Base-by-base conservation (phyloP, 2,113 vertebrate genomes). In the Otus sunia region DNA sequence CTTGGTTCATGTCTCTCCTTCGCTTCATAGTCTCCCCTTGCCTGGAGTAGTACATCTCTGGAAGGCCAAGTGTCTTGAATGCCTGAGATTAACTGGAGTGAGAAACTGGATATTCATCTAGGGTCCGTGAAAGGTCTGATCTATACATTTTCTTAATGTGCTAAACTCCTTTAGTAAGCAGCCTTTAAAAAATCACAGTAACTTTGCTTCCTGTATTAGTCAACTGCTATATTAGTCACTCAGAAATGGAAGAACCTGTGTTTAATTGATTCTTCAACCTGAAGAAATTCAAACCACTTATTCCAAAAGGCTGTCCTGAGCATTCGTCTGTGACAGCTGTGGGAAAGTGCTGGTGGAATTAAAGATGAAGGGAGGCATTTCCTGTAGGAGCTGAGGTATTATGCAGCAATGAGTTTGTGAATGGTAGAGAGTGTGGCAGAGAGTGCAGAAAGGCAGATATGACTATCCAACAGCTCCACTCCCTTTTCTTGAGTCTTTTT, bases 231-330 rank as follows among this genome's bases (percentile, higher is more conserved):
- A 59, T 77, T 94, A 84, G 41, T 87, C 64, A 86, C 64, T 55
- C 37, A 47, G 52, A 80, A 66, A 19, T 73, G 83, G 49, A 79
- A 86, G 45, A 94, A 80, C 25, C 22, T 63, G 55, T 7, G 0
- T 88, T 94, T 80, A 83, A 92, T 88, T 95, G 75, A 96, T 95
- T 89, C n/a, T 86, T 67, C 75, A 80, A 30, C 72, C 41, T 69
- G 41, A 62, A 86, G 74, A 88, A 92, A 93, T 69, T 90, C 78
- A 88, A 93, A 73, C 36, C 11, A 41, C 47, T 94, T 84, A 13
- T 50, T 90, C 63, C 58, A 45, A 41, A 74, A 86, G 37, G 26
- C 55, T 92, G 55, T n/a, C 59, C 50, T 41, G 29, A 76, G 81
- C 37, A 23, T 56, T 86, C 4, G 1, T 58, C 72, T 88, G 0